Percentiles rank a stretch among this genome's conserved stretches.
These are phyloP conservation scores for Panurus biarmicus DNA, from an alignment of 2,113 vertebrate genomes.

Conservation along the genomic window DNA sequence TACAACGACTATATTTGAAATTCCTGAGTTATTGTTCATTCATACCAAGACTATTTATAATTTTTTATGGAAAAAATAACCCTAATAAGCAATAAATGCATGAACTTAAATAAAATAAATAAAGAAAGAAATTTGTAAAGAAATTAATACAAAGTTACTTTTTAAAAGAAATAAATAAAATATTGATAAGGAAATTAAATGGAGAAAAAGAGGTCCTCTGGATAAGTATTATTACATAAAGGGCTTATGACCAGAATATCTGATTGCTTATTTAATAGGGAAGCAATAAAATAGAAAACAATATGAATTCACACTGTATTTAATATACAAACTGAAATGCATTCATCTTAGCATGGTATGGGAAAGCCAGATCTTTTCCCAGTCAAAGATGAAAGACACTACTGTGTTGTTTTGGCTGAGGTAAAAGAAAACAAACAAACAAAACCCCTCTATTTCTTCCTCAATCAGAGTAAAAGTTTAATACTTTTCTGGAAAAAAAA, in stretches of 20 bases:
- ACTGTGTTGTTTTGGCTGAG: neutral
- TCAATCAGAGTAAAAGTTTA: neutral
- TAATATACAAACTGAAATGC: neutral
- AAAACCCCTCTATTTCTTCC: neutral
- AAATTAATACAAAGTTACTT: accelerated
- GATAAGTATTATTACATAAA: neutral
- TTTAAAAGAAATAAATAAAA: neutral
- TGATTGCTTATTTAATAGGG: neutral
- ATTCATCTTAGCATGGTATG: neutral
- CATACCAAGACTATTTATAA: neutral
- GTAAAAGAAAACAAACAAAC: neutral
- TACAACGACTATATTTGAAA: neutral
- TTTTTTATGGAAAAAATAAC: neutral
- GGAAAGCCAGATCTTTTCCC: neutral
- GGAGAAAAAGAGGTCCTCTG: accelerated
- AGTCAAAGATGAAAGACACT: neutral
- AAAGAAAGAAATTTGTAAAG: neutral
- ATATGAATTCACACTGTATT: neutral
- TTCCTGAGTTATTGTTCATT: neutral
- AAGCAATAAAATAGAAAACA: neutral
- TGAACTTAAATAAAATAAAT: neutral
- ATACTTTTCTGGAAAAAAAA: neutral
- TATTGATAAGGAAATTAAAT: neutral
- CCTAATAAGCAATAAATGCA: neutral
- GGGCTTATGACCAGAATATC: neutral